phyloP scores from a whole-genome alignment of 2,797 vertebrate genomes.

The Falco naumanni region DNA sequence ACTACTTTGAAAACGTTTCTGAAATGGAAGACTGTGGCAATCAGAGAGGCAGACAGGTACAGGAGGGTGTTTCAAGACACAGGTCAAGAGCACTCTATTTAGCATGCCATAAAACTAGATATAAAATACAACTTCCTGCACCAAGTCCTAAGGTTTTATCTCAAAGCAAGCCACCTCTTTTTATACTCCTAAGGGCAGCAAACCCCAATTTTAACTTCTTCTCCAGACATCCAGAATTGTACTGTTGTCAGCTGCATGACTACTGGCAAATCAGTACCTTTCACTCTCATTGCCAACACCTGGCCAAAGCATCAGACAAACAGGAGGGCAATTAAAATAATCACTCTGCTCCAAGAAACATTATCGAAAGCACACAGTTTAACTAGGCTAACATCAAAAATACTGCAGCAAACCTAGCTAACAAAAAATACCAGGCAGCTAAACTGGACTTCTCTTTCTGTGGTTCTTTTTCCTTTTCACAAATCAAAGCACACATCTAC shows the following conservation, averaged over 20 bases:
- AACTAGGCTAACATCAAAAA: neutral
- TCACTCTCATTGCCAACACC: conserved; percentile 2
- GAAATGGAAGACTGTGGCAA: neutral
- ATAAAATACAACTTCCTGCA: neutral
- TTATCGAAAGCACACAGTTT: neutral
- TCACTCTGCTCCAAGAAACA: conserved; percentile 20
- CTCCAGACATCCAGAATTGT: neutral
- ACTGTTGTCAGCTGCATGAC: neutral
- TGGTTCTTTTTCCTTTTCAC: neutral
- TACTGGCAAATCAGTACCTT: conserved; percentile 4
- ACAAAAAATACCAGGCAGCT: neutral
- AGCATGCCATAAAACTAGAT: neutral
- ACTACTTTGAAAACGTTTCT: neutral
- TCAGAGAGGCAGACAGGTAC: neutral
- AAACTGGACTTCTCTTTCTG: neutral
- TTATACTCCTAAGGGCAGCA: neutral
- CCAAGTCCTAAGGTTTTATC: neutral
- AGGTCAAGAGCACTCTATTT: neutral
- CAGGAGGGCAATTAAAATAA: conserved; percentile 41
- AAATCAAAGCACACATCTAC: neutral
- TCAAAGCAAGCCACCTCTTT: neutral
- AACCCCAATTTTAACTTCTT: neutral
- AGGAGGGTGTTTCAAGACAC: neutral
- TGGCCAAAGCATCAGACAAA: conserved; percentile 10
- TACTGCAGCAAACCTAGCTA: neutral